A percentile compares a stretch with the other conserved stretches of the same genome.
phyloP scores from a whole-genome alignment of 53 echinoderm and acorn worm species.

The Apostichopus leukothele region DNA sequence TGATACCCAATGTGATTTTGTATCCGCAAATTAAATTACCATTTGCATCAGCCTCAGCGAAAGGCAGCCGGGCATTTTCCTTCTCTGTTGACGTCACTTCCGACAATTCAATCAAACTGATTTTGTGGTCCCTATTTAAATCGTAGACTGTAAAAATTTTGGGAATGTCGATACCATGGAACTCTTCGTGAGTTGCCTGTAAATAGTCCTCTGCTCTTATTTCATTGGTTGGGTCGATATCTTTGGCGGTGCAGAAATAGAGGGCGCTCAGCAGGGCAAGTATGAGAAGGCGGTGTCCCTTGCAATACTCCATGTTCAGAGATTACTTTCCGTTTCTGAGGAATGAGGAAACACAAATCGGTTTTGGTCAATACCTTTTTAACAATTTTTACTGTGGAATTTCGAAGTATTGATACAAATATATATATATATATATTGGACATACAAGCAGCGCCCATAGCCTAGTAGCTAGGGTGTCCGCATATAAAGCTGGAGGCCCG shows the following conservation, averaged over 20 bases:
- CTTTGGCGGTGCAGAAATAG: background rate
- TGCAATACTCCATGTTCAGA: background rate
- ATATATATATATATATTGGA: too few relatives aligned
- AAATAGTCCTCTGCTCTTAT: constrained; percentile 7
- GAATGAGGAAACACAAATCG: too few relatives aligned
- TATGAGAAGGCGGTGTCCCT: background rate
- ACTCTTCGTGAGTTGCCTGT: background rate
- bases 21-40: background rate
- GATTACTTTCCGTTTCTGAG: background rate
- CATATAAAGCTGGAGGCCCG: too few relatives aligned
- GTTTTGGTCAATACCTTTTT: too few relatives aligned
- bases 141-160: constrained; percentile 37
- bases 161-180: constrained; percentile 30
- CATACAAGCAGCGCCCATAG: too few relatives aligned
- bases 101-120: constrained; percentile 28
- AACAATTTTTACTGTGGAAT: too few relatives aligned
- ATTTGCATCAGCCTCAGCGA: constrained; percentile 24
- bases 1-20: too few relatives aligned
- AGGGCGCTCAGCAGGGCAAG: background rate
- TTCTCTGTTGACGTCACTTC: constrained; percentile 44
- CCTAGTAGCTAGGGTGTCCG: too few relatives aligned
- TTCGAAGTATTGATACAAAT: too few relatives aligned
- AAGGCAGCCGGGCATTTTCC: constrained; percentile 31
- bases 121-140: constrained; percentile 36
- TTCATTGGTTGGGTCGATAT: background rate